phyloP scores from a whole-genome alignment of 2,888 invertebrate species.

The Melinaea marsaeus region DNA sequence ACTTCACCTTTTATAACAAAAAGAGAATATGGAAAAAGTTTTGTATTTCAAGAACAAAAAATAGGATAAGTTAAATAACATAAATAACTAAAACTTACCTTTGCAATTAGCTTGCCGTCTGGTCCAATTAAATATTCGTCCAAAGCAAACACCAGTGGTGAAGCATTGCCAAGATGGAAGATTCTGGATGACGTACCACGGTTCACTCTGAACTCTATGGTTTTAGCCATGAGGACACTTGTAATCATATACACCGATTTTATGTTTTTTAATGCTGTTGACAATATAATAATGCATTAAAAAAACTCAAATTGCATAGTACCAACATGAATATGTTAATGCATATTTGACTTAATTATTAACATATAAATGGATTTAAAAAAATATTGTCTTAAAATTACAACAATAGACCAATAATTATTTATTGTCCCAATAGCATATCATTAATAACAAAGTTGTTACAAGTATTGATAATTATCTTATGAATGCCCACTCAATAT shows the following conservation, averaged over 20 bases:
- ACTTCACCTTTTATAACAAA: too few species aligned
- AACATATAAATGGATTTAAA: too few species aligned
- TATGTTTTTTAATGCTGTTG: constrained; percentile 68
- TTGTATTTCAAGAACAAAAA: not conserved
- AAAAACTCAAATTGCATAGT: too few species aligned
- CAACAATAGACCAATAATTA: too few species aligned
- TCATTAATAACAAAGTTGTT: too few species aligned
- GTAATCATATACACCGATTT: constrained; percentile 75
- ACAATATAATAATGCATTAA: constrained; percentile 10
- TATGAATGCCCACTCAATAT: too few species aligned
- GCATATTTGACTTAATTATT: too few species aligned
- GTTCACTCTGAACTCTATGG: constrained; percentile 73
- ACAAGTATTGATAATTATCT: too few species aligned
- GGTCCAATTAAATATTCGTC: constrained; percentile 68
- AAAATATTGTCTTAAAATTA: too few species aligned
- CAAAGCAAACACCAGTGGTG: constrained; percentile 69
- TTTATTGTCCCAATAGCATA: too few species aligned
- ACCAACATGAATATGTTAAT: too few species aligned
- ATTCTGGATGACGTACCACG: constrained; percentile 69
- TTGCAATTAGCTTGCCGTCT: constrained; percentile 66
- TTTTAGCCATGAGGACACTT: constrained; percentile 70
- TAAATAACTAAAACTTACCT: constrained; percentile 46
- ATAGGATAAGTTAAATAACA: not conserved
- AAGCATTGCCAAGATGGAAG: constrained; percentile 72
- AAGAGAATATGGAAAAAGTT: too few species aligned